Percentiles rank a stretch among this genome's conserved stretches.
phyloP scores from a whole-genome alignment of 2,113 vertebrate genomes.

The Parus major region DNA sequence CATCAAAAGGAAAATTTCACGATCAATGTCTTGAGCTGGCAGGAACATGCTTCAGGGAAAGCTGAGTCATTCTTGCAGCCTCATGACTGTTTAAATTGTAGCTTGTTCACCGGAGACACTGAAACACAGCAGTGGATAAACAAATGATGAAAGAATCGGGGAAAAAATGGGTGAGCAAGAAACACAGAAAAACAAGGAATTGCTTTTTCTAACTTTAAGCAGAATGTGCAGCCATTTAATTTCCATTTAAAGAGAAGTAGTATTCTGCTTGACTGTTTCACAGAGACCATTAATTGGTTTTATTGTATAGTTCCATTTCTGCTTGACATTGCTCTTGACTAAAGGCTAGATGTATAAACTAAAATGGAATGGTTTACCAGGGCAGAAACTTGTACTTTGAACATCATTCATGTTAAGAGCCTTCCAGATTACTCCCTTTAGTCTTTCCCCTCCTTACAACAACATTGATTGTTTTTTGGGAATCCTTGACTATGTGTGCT shows the following conservation, averaged over 20 bases:
- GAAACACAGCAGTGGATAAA: not conserved
- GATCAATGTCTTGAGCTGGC: not conserved
- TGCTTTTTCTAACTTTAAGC: not conserved
- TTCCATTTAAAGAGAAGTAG: not conserved
- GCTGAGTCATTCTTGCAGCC: conserved; percentile 41
- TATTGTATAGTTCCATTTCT: not conserved
- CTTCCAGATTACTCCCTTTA: not conserved
- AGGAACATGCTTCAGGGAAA: conserved; percentile 5
- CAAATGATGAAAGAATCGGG: not conserved
- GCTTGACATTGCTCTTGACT: not conserved
- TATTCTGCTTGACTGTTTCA: not conserved
- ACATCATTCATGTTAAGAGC: not conserved
- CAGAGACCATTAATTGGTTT: not conserved
- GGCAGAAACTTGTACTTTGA: not conserved
- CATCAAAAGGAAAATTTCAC: not conserved
- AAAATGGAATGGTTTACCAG: not conserved
- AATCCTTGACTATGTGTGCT: not conserved
- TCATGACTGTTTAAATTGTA: conserved; percentile 4
- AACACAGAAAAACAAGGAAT: not conserved
- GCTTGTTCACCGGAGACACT: not conserved
- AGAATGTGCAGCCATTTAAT: not conserved
- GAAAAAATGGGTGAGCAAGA: not conserved
- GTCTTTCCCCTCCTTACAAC: not conserved
- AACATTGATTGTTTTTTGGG: not conserved
- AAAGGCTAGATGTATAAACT: not conserved